Percentiles rank a stretch among this genome's conserved stretches.
These are phyloP conservation scores for Psammodynastes pulverulentus DNA, from an alignment of 2,113 vertebrate species.

Conservation along the genomic window DNA sequence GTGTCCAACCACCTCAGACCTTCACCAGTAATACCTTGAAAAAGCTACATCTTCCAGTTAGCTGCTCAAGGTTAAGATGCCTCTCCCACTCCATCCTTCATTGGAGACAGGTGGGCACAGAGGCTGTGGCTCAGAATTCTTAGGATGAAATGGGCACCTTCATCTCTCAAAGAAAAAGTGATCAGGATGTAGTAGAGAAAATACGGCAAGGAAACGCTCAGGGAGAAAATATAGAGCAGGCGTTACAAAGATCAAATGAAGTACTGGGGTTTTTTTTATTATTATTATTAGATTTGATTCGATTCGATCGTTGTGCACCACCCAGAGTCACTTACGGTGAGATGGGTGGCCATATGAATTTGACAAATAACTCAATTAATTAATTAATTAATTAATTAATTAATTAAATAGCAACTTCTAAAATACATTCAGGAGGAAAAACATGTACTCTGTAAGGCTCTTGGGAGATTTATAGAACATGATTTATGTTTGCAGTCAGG, in stretches of 20 bases:
- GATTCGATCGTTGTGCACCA: neutral
- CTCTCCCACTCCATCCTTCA: neutral
- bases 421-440: neutral
- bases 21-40: neutral
- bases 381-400: too few species aligned
- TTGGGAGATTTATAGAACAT: neutral
- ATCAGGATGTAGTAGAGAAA: neutral
- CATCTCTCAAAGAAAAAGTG: neutral
- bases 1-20: neutral
- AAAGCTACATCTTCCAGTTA: neutral
- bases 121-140: neutral
- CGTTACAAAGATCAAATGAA: neutral
- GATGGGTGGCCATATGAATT: too few species aligned
- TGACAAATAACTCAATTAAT: too few species aligned
- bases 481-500: neutral
- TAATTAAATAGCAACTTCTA: neutral
- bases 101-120: neutral
- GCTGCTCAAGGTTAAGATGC: neutral
- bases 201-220: neutral
- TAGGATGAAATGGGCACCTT: neutral
- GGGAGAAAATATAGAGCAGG: neutral
- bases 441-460: neutral
- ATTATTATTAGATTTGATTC: neutral
- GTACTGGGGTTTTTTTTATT: neutral
- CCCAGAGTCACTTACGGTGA: neutral